These are phyloP conservation scores for Cotesia congregata DNA, from an alignment of 2,888 invertebrate species.

Conservation along the genomic window DNA sequence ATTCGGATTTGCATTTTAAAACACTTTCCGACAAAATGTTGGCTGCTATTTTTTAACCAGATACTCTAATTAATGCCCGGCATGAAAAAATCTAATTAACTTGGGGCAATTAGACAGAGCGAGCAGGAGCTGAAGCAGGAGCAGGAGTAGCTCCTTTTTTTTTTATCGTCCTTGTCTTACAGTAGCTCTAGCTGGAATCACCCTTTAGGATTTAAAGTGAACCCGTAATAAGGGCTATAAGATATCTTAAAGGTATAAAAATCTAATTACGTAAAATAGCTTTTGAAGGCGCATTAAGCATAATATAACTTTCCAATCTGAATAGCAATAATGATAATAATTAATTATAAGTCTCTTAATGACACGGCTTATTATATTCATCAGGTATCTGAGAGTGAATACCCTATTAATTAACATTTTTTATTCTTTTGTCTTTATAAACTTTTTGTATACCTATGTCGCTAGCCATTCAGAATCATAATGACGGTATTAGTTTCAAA, in stretches of 20 bases:
- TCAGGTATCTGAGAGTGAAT: neutral
- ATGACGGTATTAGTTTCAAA: neutral
- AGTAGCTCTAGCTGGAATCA: too few species aligned
- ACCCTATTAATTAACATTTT: neutral
- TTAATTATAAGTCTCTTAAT: neutral
- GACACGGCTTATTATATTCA: neutral
- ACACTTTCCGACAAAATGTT: neutral
- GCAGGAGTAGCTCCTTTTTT: too few species aligned
- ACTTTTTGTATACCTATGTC: constrained; percentile 1
- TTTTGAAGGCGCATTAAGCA: neutral
- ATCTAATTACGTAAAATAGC: neutral
- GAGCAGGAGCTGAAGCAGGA: too few species aligned
- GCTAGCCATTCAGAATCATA: neutral
- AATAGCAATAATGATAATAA: neutral
- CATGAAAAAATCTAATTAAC: neutral
- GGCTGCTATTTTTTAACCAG: neutral
- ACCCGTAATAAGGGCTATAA: neutral
- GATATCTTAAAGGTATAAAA: neutral
- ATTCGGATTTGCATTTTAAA: neutral
- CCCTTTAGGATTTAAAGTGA: neutral
- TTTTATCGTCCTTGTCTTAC: too few species aligned
- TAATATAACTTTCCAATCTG: neutral
- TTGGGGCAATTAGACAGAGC: neutral
- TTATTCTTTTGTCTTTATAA: neutral
- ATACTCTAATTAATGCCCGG: neutral